Evolutionary conservation across 37 sponge, comb jelly and placozoan genomes (phyloP).

Genomic region (Mnemiopsis leidyi): DNA sequence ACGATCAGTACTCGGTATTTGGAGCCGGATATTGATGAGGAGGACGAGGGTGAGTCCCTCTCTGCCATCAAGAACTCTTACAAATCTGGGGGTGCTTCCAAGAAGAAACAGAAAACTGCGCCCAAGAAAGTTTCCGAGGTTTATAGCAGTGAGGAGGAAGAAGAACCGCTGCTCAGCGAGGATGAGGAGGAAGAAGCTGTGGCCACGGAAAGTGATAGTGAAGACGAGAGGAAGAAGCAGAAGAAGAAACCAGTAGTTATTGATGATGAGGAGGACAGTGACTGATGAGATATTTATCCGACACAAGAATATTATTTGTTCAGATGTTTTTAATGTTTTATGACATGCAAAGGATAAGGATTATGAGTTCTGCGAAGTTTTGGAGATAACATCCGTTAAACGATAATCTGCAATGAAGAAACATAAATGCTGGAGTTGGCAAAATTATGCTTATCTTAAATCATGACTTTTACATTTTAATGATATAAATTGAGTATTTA

Average conservation of each 20-base stretch:
- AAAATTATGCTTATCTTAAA: too few species aligned
- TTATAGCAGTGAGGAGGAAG: constrained; percentile 63
- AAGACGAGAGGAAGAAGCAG: constrained; percentile 33
- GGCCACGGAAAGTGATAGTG: constrained; percentile 50
- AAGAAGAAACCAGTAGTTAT: constrained; percentile 58
- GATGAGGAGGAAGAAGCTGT: constrained; percentile 62
- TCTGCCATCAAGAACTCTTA: constrained; percentile 74
- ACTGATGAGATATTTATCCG: neutral
- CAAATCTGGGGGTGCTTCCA: constrained; percentile 35
- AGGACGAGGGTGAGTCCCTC: constrained; percentile 70
- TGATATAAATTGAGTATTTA: too few species aligned
- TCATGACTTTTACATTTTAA: too few species aligned
- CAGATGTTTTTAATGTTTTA: neutral
- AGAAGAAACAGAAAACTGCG: neutral
- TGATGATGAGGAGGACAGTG: constrained; percentile 62
- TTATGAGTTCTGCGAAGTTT: too few species aligned
- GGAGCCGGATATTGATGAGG: constrained; percentile 74
- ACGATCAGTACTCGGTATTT: constrained; percentile 74
- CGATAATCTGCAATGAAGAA: too few species aligned
- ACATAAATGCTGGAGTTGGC: too few species aligned
- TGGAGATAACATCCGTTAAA: too few species aligned
- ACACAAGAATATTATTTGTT: too few species aligned
- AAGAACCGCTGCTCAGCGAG: neutral
- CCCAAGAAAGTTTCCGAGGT: constrained; percentile 58
- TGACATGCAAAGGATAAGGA: too few species aligned